Base-by-base conservation (phyloP, 2,888 invertebrate genomes). In the Ectemnius continuus region DNA sequence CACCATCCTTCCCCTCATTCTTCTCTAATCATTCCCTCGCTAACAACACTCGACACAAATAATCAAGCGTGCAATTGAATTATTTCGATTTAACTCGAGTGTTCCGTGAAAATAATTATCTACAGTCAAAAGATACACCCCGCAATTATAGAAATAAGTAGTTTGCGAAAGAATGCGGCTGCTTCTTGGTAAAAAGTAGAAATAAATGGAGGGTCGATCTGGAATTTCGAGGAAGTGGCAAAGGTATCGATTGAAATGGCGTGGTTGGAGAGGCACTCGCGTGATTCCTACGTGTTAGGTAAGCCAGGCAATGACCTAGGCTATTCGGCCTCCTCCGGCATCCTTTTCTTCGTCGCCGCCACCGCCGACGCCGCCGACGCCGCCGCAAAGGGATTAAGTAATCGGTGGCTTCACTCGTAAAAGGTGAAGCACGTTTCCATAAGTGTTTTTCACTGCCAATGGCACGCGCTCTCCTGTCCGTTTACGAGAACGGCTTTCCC, bases 391-490 rank as follows among this genome's bases (percentile, higher is more conserved):
- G 83, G 82, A 87, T 88, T 86, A 85, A 88, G 87, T 85, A 88
- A 88, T 87, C 81, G 84, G 80, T 75, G 79, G 66, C 82, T 81
- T 82, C 78, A 76, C 81, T 87, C 85, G 85, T 86, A 87, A 88
- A 88, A 87, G 87, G 87, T 81, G 83, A 83, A 83, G 82, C 87
- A 85, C 82, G 87, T 88, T 88, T 87, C 87, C 85, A 86, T 88
- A 86, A 84, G 80, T 82, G 87, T 85, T 86, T 88, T 88, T 88
- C 88, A 88, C 85, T 88, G 88, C 80, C 88, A 88, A 87, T 88
- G 88, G 78, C 84, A 82, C 83, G 78, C 76, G 75, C 69, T 14
- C 14, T 14, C 52, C 4, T 75, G 67, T 70, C 71, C 84, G 65
- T 84, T 83, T 81, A 81, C 76, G 76, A 66, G 66, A 57, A 64